These are phyloP conservation scores for Caloenas nicobarica DNA, from an alignment of 2,113 vertebrate species.

Conservation along the genomic window DNA sequence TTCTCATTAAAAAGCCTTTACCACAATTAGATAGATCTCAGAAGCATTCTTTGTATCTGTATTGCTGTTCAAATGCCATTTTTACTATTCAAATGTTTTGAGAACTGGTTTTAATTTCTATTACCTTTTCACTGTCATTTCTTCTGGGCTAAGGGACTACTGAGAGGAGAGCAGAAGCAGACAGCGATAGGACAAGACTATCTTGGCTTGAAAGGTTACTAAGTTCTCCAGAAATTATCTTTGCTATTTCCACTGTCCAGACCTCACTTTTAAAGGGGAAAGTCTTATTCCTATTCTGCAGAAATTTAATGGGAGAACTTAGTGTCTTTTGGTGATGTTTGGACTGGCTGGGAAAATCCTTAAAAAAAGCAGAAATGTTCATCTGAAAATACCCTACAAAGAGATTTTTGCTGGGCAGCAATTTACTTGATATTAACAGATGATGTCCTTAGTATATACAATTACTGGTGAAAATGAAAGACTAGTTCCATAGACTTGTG, in stretches of 20 bases:
- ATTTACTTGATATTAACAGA: neutral
- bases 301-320: neutral
- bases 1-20: constrained; percentile 76
- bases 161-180: neutral
- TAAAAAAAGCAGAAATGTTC: neutral
- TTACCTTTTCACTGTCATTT: constrained; percentile 67
- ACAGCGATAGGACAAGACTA: neutral
- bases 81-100: constrained; percentile 72
- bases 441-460: neutral
- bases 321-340: neutral
- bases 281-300: neutral
- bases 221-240: neutral
- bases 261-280: neutral
- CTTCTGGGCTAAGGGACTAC: neutral
- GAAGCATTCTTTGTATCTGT: constrained; percentile 74
- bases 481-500: neutral
- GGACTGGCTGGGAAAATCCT: neutral
- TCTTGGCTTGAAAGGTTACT: neutral
- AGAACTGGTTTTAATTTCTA: constrained; percentile 74
- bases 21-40: constrained; percentile 77
- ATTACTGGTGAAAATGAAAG: neutral
- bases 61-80: constrained; percentile 67
- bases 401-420: neutral
- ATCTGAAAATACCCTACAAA: neutral
- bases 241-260: neutral